Conservation (phyloP, 2,113 vertebrate genomes). For the Leucosticte australis region DNA sequence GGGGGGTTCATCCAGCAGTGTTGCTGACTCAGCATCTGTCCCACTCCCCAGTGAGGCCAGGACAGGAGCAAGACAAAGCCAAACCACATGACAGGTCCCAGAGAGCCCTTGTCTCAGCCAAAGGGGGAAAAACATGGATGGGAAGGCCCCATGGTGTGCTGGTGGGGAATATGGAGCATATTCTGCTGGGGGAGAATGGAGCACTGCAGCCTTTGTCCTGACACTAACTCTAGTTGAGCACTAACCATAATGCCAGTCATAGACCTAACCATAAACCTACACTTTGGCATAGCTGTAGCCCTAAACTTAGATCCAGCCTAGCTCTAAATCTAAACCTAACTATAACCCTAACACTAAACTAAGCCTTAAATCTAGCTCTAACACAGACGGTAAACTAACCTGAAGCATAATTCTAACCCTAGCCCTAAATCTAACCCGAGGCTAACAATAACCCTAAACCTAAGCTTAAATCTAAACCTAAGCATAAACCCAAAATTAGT, state of each 20-base stretch:
- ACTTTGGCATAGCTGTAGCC: neutral
- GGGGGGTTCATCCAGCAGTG: neutral
- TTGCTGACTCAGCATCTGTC: neutral
- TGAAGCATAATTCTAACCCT: neutral
- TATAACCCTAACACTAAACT: neutral
- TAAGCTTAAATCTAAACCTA: neutral
- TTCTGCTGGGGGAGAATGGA: neutral
- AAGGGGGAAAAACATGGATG: neutral
- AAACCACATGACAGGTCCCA: neutral
- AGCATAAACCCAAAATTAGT: neutral
- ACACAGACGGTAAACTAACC: neutral
- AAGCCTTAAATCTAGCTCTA: neutral
- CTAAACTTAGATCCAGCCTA: neutral
- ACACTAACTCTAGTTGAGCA: too few species aligned
- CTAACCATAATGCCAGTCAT: fast-evolving
- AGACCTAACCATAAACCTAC: neutral
- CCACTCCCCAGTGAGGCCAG: neutral
- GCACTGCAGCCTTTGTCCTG: neutral
- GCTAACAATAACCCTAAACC: fast-evolving
- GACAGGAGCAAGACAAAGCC: neutral
- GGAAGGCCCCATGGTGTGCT: neutral
- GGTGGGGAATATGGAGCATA: neutral
- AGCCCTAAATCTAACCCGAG: neutral
- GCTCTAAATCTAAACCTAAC: neutral
- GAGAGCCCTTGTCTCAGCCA: neutral